Evolutionary conservation across 2,888 invertebrate species (phyloP).

Genomic region (Buathra laborator): DNA sequence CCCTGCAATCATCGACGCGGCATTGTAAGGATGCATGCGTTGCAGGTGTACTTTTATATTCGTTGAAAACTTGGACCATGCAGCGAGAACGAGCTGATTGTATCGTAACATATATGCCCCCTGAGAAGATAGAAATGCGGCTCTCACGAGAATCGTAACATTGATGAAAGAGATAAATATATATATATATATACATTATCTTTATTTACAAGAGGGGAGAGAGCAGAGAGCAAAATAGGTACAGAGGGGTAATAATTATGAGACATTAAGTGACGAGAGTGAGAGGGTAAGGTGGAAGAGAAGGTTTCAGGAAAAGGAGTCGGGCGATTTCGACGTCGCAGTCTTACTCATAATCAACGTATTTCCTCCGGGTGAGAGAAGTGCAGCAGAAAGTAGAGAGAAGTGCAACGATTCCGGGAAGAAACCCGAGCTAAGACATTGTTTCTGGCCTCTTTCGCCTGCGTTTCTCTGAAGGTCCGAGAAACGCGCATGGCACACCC

Average conservation of each 20-base stretch:
- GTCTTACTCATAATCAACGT: constrained; percentile 35
- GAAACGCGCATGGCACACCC: constrained; percentile 60
- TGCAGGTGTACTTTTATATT: constrained; percentile 13
- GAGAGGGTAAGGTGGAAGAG: constrained; percentile 76
- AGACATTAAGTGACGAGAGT: constrained; percentile 84
- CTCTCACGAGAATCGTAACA: constrained; percentile 37
- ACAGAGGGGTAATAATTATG: constrained; percentile 82
- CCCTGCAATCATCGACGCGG: not conserved
- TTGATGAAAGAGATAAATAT: constrained; percentile 26
- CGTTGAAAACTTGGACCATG: not conserved
- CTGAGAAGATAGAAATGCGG: constrained; percentile 30
- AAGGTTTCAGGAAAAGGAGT: constrained; percentile 71
- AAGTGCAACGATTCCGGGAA: constrained; percentile 71
- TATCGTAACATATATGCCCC: constrained; percentile 41
- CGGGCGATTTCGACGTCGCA: constrained; percentile 36
- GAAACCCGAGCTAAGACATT: constrained; percentile 70
- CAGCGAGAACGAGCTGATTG: not conserved
- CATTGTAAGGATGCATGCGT: constrained; percentile 34
- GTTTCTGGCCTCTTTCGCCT: constrained; percentile 70
- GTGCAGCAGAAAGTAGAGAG: constrained; percentile 50
- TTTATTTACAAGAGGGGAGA: constrained; percentile 36
- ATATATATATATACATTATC: constrained; percentile 5
- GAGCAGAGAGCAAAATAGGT: constrained; percentile 75
- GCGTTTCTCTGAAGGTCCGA: constrained; percentile 66
- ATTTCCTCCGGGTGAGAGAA: constrained; percentile 33